These are phyloP conservation scores for Patella vulgata DNA, from an alignment of 1,140 invertebrate species.

Conservation along the genomic window DNA sequence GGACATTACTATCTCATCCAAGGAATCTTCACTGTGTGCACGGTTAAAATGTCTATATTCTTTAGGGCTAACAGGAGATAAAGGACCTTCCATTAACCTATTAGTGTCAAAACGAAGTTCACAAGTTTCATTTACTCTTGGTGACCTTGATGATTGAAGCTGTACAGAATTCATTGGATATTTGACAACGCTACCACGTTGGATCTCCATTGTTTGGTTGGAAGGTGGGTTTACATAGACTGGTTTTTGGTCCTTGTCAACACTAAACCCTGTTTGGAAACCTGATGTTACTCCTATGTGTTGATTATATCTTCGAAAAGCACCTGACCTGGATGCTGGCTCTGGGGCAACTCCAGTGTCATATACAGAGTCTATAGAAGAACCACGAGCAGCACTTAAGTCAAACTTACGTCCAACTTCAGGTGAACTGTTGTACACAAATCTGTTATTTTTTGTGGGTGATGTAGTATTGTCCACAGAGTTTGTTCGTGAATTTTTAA, in stretches of 20 bases:
- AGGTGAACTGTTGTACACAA: constrained; percentile 25
- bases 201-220: constrained; percentile 12
- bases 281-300: too few relatives aligned
- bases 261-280: too few relatives aligned
- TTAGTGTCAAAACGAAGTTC: constrained; percentile 24
- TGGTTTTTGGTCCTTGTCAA: too few relatives aligned
- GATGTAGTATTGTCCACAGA: too few relatives aligned
- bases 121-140: constrained; percentile 29
- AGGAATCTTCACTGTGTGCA: constrained; percentile 51
- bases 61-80: constrained; percentile 2
- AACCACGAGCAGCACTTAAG: constrained; percentile 17
- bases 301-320: too few relatives aligned
- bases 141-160: background rate
- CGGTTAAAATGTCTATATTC: background rate
- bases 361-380: constrained; percentile 32
- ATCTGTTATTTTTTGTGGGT: constrained; percentile 1
- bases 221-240: constrained; percentile 19
- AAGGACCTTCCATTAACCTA: constrained; percentile 12
- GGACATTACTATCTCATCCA: constrained; percentile 59
- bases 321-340: too few relatives aligned
- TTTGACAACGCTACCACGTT: constrained; percentile 11
- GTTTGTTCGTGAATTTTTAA: too few relatives aligned
- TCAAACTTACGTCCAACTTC: constrained; percentile 20
- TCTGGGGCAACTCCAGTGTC: background rate
- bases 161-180: background rate